Conservation (phyloP, 1,140 invertebrate species). For the Watersipora subatra region DNA sequence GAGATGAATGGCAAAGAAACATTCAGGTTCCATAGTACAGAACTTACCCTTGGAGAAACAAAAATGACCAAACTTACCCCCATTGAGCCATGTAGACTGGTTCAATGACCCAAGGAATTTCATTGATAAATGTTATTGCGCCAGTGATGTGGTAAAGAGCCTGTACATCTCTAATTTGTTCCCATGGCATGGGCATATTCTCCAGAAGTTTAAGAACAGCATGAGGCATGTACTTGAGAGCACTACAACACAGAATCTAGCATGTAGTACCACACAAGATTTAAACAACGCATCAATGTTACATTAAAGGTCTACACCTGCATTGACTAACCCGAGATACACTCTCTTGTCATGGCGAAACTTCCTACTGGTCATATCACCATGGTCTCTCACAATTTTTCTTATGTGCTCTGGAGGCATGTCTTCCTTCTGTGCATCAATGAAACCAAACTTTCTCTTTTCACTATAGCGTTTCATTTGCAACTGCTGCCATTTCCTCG, state of each 20-base stretch:
- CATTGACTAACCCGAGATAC: constrained; percentile 77
- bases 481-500: constrained; percentile 94
- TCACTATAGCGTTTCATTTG: constrained; percentile 95
- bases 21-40: too few species aligned
- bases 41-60: background rate
- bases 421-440: constrained; percentile 97
- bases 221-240: constrained; percentile 99
- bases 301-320: too few species aligned
- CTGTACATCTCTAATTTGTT: constrained; percentile 95
- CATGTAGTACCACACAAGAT: background rate
- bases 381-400: constrained; percentile 97
- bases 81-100: constrained; percentile 98
- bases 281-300: background rate
- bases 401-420: constrained; percentile 98
- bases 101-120: constrained; percentile 99
- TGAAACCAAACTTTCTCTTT: constrained; percentile 95
- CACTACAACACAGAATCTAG: constrained; percentile 45
- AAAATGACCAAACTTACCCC: constrained; percentile 52
- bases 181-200: constrained; percentile 99
- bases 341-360: constrained; percentile 97
- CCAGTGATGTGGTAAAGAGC: constrained; percentile 96
- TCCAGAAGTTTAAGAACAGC: constrained; percentile 95
- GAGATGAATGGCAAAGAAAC: background rate
- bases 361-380: constrained; percentile 97
- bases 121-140: constrained; percentile 99